These are phyloP conservation scores for Danio albolineatus DNA, from an alignment of 2,797 vertebrate genomes.

Conservation along the genomic window DNA sequence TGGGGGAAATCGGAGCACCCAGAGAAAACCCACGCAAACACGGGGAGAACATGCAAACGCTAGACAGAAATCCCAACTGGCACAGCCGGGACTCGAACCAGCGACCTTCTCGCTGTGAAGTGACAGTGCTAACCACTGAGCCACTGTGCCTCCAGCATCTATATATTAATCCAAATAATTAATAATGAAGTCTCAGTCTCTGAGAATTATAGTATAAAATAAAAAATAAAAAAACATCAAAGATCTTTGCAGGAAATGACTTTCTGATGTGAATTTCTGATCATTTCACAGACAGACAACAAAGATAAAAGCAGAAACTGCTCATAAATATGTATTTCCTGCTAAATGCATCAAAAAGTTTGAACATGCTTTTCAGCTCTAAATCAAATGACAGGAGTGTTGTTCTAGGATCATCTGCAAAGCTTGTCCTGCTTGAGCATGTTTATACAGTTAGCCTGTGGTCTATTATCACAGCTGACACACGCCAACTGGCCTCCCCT, in stretches of 20 bases:
- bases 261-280: not conserved
- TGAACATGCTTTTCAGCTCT: not conserved
- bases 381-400: not conserved
- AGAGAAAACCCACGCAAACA: too few species aligned
- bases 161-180: not conserved
- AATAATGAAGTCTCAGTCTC: not conserved
- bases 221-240: not conserved
- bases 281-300: not conserved
- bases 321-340: constrained; percentile 11
- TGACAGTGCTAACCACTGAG: too few species aligned
- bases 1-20: too few species aligned
- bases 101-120: too few species aligned
- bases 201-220: not conserved
- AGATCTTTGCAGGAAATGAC: not conserved
- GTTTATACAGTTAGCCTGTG: constrained; percentile 1
- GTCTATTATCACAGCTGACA: constrained; percentile 29
- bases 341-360: not conserved
- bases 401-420: not conserved
- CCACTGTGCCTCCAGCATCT: too few species aligned
- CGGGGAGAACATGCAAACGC: too few species aligned
- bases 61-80: too few species aligned
- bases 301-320: not conserved
- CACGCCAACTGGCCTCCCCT: constrained; percentile 14
- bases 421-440: not conserved
- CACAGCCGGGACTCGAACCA: too few species aligned